Conservation (phyloP, 2,888 invertebrate species). For the Machimus rusticus region DNA sequence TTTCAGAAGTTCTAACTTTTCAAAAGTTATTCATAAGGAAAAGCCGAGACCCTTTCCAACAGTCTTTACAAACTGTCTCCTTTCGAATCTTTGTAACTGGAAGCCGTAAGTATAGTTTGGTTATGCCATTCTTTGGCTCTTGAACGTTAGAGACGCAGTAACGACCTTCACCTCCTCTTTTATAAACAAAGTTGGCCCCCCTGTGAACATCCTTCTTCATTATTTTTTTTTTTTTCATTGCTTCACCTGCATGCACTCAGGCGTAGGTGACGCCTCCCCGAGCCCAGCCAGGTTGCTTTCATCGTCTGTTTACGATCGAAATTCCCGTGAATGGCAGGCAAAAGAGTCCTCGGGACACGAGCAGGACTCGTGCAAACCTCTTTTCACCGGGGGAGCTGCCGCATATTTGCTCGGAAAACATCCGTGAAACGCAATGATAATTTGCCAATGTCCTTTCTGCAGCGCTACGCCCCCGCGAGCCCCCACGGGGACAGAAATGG, state of each 20-base stretch:
- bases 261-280: not conserved
- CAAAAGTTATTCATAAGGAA: not conserved
- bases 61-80: not conserved
- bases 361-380: not conserved
- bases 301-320: not conserved
- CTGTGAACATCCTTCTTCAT: not conserved
- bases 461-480: not conserved
- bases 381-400: not conserved
- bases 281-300: not conserved
- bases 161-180: not conserved
- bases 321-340: not conserved
- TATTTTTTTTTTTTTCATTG: not conserved
- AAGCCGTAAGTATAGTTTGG: not conserved
- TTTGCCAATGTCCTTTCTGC: not conserved
- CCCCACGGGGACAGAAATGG: not conserved
- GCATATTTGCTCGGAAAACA: not conserved
- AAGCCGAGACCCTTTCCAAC: not conserved
- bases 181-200: not conserved
- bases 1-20: not conserved
- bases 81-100: not conserved
- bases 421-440: not conserved
- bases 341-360: not conserved
- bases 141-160: not conserved
- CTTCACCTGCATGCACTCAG: not conserved
- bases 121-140: not conserved